Percentiles rank a stretch among this genome's conserved stretches.
Evolutionary conservation across 1,140 invertebrate genomes (phyloP).

Genomic region (Adelges cooleyi): DNA sequence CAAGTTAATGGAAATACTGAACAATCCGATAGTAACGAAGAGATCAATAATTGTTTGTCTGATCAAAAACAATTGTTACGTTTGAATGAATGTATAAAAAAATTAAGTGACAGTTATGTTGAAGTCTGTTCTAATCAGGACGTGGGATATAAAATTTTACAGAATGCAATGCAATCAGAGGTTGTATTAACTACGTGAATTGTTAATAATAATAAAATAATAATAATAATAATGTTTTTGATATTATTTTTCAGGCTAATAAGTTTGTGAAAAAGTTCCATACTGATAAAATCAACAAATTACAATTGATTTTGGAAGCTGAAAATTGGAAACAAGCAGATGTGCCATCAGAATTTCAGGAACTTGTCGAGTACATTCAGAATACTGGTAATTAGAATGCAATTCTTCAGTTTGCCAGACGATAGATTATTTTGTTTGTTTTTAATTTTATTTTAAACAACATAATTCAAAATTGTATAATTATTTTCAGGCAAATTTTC

Average conservation of each 20-base stretch:
- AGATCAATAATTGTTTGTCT: constrained; percentile 2
- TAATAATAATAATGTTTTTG: background rate
- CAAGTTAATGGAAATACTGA: background rate
- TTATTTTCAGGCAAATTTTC: constrained; percentile 26
- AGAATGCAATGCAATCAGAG: constrained; percentile 19
- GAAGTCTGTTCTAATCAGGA: constrained; percentile 22
- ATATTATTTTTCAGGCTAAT: constrained; percentile 53
- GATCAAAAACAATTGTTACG: constrained; percentile 18
- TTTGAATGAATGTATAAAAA: constrained; percentile 11
- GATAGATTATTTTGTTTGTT: background rate
- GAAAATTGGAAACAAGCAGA: constrained; percentile 92
- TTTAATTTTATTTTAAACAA: background rate
- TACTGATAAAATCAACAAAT: constrained; percentile 70
- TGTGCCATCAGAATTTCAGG: constrained; percentile 42
- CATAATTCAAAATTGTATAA: too few relatives aligned
- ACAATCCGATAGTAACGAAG: background rate
- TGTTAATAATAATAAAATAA: background rate
- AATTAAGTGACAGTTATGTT: constrained; percentile 7
- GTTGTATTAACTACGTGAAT: background rate
- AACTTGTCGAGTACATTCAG: constrained; percentile 61
- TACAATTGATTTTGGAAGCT: constrained; percentile 71
- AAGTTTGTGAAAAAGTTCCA: constrained; percentile 88
- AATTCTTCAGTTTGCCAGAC: background rate
- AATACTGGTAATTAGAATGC: constrained; percentile 38
- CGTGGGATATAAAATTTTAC: constrained; percentile 15